Conservation (phyloP, 2,888 invertebrate genomes). For the Carabus problematicus region DNA sequence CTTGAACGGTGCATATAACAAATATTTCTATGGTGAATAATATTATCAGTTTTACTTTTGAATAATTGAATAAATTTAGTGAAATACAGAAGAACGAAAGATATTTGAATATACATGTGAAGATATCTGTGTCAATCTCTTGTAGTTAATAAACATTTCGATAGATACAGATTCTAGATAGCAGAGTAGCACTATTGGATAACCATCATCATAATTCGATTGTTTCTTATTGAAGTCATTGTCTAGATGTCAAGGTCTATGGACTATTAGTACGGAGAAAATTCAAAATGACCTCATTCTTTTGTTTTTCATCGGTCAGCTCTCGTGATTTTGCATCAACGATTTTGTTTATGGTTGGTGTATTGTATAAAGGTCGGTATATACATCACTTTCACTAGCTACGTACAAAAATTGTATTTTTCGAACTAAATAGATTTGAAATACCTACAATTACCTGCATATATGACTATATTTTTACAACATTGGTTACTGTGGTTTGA, state of each 20-base stretch:
- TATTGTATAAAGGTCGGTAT: not conserved
- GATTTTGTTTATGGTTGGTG: too few species aligned
- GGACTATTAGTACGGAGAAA: slow-evolving; percentile 26
- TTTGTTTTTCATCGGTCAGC: not conserved
- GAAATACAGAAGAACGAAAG: too few species aligned
- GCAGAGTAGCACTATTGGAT: not conserved
- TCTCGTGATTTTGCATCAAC: too few species aligned
- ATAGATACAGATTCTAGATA: slow-evolving; percentile 22
- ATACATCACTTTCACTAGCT: not conserved
- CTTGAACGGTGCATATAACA: too few species aligned
- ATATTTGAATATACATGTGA: not conserved
- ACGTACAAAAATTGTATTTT: not conserved
- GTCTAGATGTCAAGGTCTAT: slow-evolving; percentile 27
- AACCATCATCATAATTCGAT: slow-evolving; percentile 18
- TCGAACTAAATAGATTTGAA: not conserved
- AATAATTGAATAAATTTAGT: too few species aligned
- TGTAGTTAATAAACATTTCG: too few species aligned
- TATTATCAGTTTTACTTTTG: too few species aligned
- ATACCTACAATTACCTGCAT: too few species aligned
- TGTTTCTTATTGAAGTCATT: slow-evolving; percentile 24
- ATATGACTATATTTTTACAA: too few species aligned
- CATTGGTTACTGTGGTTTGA: too few species aligned
- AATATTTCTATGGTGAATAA: too few species aligned
- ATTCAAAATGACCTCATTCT: slow-evolving; percentile 15
- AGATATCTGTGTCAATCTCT: not conserved